Base-by-base conservation (phyloP, 2,113 vertebrate species). In the Sphaerodactylus townsendi region DNA sequence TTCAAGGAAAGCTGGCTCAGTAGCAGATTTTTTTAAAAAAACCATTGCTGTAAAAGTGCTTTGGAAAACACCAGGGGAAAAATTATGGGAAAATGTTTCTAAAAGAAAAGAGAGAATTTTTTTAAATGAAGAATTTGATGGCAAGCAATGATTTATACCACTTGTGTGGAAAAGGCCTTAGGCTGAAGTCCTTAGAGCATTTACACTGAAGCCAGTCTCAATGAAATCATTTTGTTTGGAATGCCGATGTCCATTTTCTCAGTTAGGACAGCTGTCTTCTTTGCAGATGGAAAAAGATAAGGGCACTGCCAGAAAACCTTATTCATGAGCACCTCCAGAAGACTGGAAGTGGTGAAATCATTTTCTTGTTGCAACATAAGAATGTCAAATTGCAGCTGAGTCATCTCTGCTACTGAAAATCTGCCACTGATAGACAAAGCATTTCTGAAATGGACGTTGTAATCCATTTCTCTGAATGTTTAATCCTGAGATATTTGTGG, bases 401-500 rank as follows among this genome's bases (percentile, higher is more conserved):
- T 77, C 62, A n/a, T 84, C 76, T 74, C 44, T 79, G 75, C 3
- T 0, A 48, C 75, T 80, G 83, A 72, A 84, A 88, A 87, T 37
- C 28, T 81, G 80, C 75, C 85, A 41, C 69, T 70, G 76, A 23
- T 81, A 72, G 53, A 83, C 65, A 78, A 66, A 11, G 1, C 14
- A 88, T 89, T 90, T 76, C 23, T 0, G 14, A 72, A 89, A 86
- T 87, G 86, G 76, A 79, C 88, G 44, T 77, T 71, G 73, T 33
- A 88, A 91, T 85, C 87, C 73, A 70, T 89, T 87, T 82, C 69
- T 48, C 56, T 78, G 73, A 88, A 59, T 83, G 72, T 86, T 88
- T 87, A 87, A 89, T 48, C 85, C 81, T 87, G 37, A 83, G 77
- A 81, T 81, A 88, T 92, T 87, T 92, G 93, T 82, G 90, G 89